Conservation (phyloP, 2,888 invertebrate genomes). For the Oligia strigilis region DNA sequence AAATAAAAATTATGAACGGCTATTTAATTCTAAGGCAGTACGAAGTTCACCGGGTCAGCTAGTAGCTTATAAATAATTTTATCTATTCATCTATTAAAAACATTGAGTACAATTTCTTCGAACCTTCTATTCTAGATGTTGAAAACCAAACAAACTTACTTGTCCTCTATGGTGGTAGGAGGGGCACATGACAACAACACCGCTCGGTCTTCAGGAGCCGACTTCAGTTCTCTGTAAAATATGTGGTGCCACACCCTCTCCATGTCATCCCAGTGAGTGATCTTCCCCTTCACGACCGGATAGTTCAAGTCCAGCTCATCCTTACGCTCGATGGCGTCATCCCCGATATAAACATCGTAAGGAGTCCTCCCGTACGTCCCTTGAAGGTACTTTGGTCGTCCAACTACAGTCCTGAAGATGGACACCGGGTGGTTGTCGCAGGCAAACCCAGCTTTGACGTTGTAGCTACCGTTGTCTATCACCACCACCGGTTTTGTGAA, state of each 20-base stretch:
- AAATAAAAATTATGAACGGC: too few relatives aligned
- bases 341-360: conserved; percentile 82
- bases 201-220: conserved; percentile 83
- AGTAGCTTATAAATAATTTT: too few relatives aligned
- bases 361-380: conserved; percentile 78
- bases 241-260: conserved; percentile 85
- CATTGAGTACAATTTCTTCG: not conserved
- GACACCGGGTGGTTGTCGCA: conserved; percentile 86
- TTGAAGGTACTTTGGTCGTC: conserved; percentile 78
- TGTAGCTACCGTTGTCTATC: conserved; percentile 83
- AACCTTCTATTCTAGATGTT: not conserved
- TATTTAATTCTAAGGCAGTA: too few relatives aligned
- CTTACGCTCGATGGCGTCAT: conserved; percentile 72
- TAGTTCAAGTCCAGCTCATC: conserved; percentile 75
- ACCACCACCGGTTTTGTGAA: conserved; percentile 81
- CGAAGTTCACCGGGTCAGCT: too few relatives aligned
- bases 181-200: conserved; percentile 77
- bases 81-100: not conserved
- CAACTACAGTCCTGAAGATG: conserved; percentile 82
- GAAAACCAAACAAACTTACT: conserved; percentile 71
- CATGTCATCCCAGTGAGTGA: conserved; percentile 86
- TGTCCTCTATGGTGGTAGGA: conserved; percentile 75
- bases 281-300: conserved; percentile 78
- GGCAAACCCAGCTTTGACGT: conserved; percentile 84
- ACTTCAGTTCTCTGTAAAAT: conserved; percentile 82